These are phyloP conservation scores for Catagonus wagneri DNA, from an alignment of 2,113 vertebrate species.

Conservation along the genomic window DNA sequence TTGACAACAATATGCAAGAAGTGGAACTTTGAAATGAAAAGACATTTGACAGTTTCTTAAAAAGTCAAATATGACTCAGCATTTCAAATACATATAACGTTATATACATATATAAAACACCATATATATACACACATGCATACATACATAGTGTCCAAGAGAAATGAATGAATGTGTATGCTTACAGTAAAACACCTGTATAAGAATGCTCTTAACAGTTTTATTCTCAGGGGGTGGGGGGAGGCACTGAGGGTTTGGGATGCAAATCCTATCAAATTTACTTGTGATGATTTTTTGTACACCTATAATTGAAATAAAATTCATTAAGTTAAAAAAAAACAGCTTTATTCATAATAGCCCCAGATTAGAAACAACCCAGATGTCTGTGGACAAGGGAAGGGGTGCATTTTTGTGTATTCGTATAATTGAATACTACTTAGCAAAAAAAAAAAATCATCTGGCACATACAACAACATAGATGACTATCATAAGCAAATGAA, in stretches of 20 bases:
- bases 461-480: not conserved
- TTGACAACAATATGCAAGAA: not conserved
- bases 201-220: not conserved
- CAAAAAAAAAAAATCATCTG: not conserved
- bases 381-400: not conserved
- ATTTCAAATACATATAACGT: too few relatives aligned
- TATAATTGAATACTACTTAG: not conserved
- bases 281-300: too few relatives aligned
- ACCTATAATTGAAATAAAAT: too few relatives aligned
- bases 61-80: too few relatives aligned
- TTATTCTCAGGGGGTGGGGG: too few relatives aligned
- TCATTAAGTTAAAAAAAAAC: too few relatives aligned
- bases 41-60: not conserved
- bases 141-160: not conserved
- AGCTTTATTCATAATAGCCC: too few relatives aligned
- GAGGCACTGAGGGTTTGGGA: too few relatives aligned
- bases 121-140: not conserved
- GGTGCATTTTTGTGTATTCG: not conserved
- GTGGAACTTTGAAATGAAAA: not conserved
- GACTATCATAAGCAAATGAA: not conserved
- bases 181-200: not conserved
- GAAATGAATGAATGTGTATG: not conserved
- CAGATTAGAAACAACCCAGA: too few relatives aligned
- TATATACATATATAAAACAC: too few relatives aligned
- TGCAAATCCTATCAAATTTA: too few relatives aligned